phyloP scores from a whole-genome alignment of 1,140 invertebrate genomes.

The Aphaenogaster floridana region DNA sequence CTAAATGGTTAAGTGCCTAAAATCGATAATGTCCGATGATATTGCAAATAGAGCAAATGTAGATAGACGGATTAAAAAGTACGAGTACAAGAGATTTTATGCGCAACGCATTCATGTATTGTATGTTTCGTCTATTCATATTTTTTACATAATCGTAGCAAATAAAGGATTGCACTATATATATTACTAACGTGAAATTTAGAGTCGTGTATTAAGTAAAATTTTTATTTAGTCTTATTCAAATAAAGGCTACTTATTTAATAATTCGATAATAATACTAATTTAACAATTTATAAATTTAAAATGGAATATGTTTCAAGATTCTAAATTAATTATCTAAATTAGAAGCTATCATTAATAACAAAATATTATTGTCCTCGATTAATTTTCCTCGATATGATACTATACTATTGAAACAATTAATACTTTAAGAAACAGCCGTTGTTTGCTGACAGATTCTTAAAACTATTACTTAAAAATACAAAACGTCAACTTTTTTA shows the following conservation, averaged over 20 bases:
- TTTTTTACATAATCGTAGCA: not conserved
- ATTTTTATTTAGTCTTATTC: not conserved
- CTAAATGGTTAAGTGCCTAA: conserved; percentile 49
- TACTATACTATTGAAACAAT: not conserved
- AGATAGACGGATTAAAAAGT: conserved; percentile 49
- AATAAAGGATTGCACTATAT: not conserved
- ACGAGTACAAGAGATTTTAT: not conserved
- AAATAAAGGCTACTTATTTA: not conserved
- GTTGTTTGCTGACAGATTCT: conserved; percentile 24
- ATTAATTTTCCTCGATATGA: not conserved
- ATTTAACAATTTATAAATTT: conserved; percentile 10
- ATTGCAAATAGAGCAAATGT: conserved; percentile 39
- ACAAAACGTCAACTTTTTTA: conserved; percentile 55
- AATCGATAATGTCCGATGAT: conserved; percentile 40
- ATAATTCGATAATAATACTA: not conserved
- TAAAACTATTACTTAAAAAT: conserved; percentile 1
- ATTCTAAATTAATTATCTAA: not conserved
- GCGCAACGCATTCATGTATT: not conserved
- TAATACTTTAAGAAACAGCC: not conserved
- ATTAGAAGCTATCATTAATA: not conserved
- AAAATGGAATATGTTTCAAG: not conserved
- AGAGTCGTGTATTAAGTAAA: not conserved
- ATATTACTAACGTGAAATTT: not conserved
- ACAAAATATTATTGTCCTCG: not conserved
- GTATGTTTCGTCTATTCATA: not conserved